Evolutionary conservation across 2,888 invertebrate species (phyloP).

Genomic region (Melieria omissa): DNA sequence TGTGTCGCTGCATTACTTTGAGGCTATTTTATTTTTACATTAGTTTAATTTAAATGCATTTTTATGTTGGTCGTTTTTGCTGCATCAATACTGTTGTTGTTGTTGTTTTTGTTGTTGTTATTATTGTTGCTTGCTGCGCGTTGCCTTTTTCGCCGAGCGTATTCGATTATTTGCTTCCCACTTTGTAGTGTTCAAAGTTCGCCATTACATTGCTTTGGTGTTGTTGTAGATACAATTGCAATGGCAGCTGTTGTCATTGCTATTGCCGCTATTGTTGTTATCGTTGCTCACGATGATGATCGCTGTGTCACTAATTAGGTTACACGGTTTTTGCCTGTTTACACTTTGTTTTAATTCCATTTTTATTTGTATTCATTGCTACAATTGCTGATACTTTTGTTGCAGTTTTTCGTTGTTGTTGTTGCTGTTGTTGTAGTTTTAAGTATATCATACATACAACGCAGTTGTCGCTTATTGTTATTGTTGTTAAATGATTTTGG

Average conservation of each 20-base stretch:
- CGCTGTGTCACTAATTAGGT: conserved; percentile 3
- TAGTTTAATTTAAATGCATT: conserved; percentile 23
- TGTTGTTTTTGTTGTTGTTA: background rate
- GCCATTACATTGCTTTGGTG: background rate
- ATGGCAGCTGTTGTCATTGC: conserved; percentile 3
- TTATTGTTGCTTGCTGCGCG: background rate
- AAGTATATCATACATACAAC: background rate
- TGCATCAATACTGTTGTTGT: background rate
- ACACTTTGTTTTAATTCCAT: background rate
- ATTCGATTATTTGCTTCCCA: conserved; percentile 2
- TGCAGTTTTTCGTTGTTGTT: too few relatives aligned
- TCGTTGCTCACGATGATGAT: background rate
- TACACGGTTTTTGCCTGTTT: background rate
- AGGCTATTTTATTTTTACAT: conserved; percentile 13
- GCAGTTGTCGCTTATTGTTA: too few relatives aligned
- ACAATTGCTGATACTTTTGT: background rate
- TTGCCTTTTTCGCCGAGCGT: too few relatives aligned
- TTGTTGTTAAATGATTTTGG: background rate
- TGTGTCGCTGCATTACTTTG: conserved; percentile 3
- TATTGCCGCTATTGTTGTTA: conserved; percentile 10
- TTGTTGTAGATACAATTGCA: conserved; percentile 1
- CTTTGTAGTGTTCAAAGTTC: background rate
- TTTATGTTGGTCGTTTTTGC: conserved; percentile 4
- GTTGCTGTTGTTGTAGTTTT: background rate
- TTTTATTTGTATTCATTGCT: background rate